A percentile compares a stretch with the other conserved stretches of the same genome.
phyloP scores from a whole-genome alignment of 2,797 vertebrate species.

The Poecilia gillii region DNA sequence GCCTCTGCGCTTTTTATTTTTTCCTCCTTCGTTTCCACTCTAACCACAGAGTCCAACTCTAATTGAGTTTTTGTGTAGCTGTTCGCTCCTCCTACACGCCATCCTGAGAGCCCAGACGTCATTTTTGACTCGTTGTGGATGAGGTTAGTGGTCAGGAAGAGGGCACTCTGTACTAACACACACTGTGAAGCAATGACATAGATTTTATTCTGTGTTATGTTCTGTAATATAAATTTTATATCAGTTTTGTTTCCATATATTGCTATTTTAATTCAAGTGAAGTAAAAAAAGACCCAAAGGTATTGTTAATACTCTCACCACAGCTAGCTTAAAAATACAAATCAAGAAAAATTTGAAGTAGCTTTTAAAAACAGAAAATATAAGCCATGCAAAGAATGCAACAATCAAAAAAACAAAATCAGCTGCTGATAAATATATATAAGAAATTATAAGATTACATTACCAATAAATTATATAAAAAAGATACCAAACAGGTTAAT shows the following conservation, averaged over 20 bases:
- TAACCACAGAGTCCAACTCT: slow-evolving; percentile 50
- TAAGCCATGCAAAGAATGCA: not conserved
- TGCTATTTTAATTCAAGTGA: not conserved
- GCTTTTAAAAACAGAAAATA: not conserved
- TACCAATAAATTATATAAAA: not conserved
- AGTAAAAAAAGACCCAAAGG: not conserved
- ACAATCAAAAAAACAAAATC: not conserved
- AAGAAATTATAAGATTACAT: not conserved
- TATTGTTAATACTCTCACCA: not conserved
- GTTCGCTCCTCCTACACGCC: slow-evolving; percentile 19
- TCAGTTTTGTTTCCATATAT: not conserved
- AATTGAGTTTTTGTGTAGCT: slow-evolving; percentile 70
- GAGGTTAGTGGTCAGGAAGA: slow-evolving; percentile 31
- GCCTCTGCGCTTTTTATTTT: slow-evolving; percentile 1
- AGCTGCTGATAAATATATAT: not conserved
- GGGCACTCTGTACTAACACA: not conserved
- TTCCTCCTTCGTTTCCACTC: slow-evolving; percentile 1
- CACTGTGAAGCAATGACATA: slow-evolving; percentile 6
- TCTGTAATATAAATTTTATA: not conserved
- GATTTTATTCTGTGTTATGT: not conserved
- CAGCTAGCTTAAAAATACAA: not conserved
- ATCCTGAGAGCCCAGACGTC: slow-evolving; percentile 33
- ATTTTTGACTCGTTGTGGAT: slow-evolving; percentile 10
- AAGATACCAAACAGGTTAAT: not conserved
- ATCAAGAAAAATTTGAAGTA: not conserved